Base-by-base conservation (phyloP, 2,888 invertebrate genomes). In the Margaritifera margaritifera region DNA sequence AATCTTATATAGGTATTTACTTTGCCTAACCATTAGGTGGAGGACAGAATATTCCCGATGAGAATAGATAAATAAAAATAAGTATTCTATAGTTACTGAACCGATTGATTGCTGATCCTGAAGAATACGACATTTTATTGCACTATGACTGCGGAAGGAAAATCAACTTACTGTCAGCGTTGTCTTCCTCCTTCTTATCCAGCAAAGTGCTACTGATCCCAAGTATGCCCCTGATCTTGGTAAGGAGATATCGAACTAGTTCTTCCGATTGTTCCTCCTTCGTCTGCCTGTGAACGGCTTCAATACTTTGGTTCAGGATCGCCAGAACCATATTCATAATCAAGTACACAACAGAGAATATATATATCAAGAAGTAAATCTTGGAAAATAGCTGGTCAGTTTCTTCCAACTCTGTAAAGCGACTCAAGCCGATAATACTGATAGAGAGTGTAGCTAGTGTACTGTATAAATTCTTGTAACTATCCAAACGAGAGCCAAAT, bases 281-380 rank as follows among this genome's bases (percentile, higher is more conserved):
- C 6, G 75, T 68, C n/a, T 74, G 69, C 15, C 52, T 51, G 53
- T 79, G 77, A 1, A 79, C 77, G 18, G 72, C 62, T 62, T 75
- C 76, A 4, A 82, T 82, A 57, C 79, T 78, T 55, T 83, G 80
- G 19, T 73, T 71, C n/a, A 85, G 72, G n/a, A 85, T 77, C 11
- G 82, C 78, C 64, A 84, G 67, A 63, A 84, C 84, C 78, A 83
- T 82, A 18, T 81, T 83, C 57, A 83, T 62, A 19, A 85, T 75
- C 50, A 82, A 69, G 64, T 84, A 84, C 20, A 83, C 81, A 19
- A 82, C 74, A 25, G 80, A 75, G 58, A 82, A 71, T 42, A 83
- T 75, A 62, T 80, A 81, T 0, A 79, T 68, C 64, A 79, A 70
- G 69, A 84, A 84, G 68, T 82, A 85, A 27, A 84, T 72, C 62